Evolutionary conservation across 2,888 invertebrate genomes (phyloP), one percentile per base, ranked within the genome.

Genomic region (Apodemia hepburni): DNA sequence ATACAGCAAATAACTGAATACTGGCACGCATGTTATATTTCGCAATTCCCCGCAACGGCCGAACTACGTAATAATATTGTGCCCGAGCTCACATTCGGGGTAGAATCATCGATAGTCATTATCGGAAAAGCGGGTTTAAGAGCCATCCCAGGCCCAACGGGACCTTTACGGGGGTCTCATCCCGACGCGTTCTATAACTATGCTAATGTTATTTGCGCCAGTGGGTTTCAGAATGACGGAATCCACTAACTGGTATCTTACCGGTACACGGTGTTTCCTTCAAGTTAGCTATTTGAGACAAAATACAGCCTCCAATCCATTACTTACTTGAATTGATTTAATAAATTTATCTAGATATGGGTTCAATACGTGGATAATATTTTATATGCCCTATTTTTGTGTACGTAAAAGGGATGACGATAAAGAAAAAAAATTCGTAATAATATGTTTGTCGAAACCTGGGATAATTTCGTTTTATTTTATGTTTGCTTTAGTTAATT

Each of bases 31-130:
- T 81, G 84, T 87, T 84, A 85, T 85, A 84, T 84, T 83, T 81
- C 78, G 81, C 86, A 84, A 87, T 87, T 79, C 81, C 83, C 84
- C 82, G 74, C 82, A 84, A 82, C 82, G 82, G 78, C 76, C 76
- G 75, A 82, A 86, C 82, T 84, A 82, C 84, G 83, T 90, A 90
- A 87, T 89, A 88, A 89, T 89, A 88, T 87, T 86, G 88, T 85
- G 81, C 84, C 81, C 80, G 76, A 78, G 80, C 80, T 79, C 82
- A 74, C 80, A 80, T 87, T 87, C 78, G 80, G 84, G 85, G 80
- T 78, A 75, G 82, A 87, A 88, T 89, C 90, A 91, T 91, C 89
- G 87, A 87, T 87, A 89, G 88, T 90, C 87, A 89, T 89, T 91
- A 91, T 91, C 85, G 89, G 85, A 82, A 85, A 87, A 87, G 85